Evolutionary conservation across 2,888 invertebrate genomes (phyloP), one percentile per base, ranked within the genome.

Genomic region (Cylindroiulus punctatus): DNA sequence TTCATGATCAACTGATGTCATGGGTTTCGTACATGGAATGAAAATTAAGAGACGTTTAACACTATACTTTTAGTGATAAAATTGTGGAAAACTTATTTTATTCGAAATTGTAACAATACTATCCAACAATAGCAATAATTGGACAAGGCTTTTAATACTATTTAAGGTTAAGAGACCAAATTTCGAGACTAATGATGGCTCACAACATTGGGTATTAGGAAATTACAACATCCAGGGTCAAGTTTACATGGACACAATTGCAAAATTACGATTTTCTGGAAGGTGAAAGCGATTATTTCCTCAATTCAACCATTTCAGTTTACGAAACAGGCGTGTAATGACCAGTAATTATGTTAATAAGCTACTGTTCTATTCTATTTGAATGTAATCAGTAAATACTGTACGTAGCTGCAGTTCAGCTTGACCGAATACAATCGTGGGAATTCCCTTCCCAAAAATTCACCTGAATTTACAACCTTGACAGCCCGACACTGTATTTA

Each of bases 271-370:
- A 57, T 57, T 57, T 57, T 57, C 17, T 17, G 5, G 52, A 57
- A 57, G 52, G 52, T 57, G n/a, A 57, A 17, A 19, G 1, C 52
- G n/a, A 17, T 57, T 57, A 57, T 57, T 57, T 57, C n/a, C 12
- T n/a, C 52, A 57, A 57, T n/a, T 57, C 52, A 57, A 57, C n/a
- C 52, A 57, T 57, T 57, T 57, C 52, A n/a, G 52, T n/a, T 57
- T 57, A 17, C 17, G 52, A 57, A 57, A 5, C 19, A 57, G 12
- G 52, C 52, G n/a, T 57, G 52, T 17, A 57, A 57, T 57, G 14
- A n/a, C 52, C 52, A 57, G n/a, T 57, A 57, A 57, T 57, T 57
- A 57, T n/a, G 3, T 17, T 17, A n/a, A 57, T 57, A n/a, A 57
- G 17, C 52, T 57, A 17, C 52, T 4, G 52, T n/a, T n/a, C 52